These are phyloP conservation scores for Tympanuchus pallidicinctus DNA, from an alignment of 2,113 vertebrate species.

Conservation along the genomic window DNA sequence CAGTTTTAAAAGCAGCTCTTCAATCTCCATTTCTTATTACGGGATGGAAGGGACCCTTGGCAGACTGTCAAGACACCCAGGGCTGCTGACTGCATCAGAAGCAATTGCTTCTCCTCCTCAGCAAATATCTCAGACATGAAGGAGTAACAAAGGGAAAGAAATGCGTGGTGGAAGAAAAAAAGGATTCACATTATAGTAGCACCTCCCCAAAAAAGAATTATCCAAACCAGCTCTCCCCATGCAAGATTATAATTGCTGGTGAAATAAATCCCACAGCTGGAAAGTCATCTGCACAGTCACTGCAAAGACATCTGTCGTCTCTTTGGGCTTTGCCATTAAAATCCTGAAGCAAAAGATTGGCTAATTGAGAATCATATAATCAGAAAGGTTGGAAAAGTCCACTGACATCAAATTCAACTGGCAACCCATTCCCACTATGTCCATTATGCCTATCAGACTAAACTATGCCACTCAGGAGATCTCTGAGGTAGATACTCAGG, in stretches of 20 bases:
- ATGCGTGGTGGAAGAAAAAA: not conserved
- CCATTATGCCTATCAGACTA: no score
- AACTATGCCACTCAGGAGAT: no score
- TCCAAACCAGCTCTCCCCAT: not conserved
- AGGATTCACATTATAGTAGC: not conserved
- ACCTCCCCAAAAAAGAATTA: not conserved
- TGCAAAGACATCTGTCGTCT: not conserved
- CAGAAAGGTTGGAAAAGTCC: no score
- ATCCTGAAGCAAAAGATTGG: not conserved
- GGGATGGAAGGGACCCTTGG: accelerated
- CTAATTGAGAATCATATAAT: no score
- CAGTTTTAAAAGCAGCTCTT: not conserved
- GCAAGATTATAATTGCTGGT: not conserved
- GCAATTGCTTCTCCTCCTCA: not conserved
- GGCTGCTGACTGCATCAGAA: not conserved
- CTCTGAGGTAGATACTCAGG: not conserved
- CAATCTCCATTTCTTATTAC: not conserved
- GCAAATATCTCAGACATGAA: not conserved
- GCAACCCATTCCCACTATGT: no score
- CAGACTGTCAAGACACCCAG: not conserved
- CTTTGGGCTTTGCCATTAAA: not conserved
- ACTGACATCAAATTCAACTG: no score
- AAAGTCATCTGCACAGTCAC: not conserved
- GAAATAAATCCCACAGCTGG: not conserved
- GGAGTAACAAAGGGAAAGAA: not conserved